Conservation (phyloP, 1,140 invertebrate species). For the Drosophila navojoa region DNA sequence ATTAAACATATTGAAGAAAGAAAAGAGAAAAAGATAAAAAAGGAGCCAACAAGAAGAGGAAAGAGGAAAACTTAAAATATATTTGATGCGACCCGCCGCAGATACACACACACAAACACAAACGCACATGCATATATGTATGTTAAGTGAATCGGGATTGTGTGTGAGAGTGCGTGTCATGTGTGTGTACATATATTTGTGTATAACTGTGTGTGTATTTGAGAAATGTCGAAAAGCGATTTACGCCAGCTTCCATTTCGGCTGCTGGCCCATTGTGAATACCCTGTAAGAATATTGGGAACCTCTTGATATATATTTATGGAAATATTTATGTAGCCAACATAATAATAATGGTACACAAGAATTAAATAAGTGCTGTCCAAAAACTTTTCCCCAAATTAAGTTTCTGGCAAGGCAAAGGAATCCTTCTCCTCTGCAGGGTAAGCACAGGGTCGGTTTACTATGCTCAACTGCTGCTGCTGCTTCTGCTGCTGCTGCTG, state of each 20-base stretch:
- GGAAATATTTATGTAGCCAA: no score
- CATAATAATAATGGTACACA: no score
- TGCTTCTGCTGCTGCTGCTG: constrained; percentile 1
- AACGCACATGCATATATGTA: neutral
- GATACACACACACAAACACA: neutral
- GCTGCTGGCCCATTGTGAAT: constrained; percentile 39
- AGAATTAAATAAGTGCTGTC: neutral
- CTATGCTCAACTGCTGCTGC: constrained; percentile 25
- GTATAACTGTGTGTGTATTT: constrained; percentile 47
- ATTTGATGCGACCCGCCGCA: constrained; percentile 33
- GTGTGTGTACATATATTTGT: neutral
- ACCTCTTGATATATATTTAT: no score
- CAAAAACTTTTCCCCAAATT: no score
- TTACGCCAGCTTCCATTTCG: constrained; percentile 70
- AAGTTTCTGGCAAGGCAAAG: no score
- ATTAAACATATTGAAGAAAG: constrained; percentile 52
- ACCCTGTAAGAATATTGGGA: neutral
- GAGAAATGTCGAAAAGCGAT: constrained; percentile 69
- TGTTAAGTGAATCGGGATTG: neutral
- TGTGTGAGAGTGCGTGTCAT: neutral
- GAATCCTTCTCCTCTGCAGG: neutral
- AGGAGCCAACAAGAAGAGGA: constrained; percentile 45
- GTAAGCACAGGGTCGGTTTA: neutral
- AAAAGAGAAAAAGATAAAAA: neutral
- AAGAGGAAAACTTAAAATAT: constrained; percentile 70